Base-by-base conservation (phyloP, 1,140 invertebrate genomes). In the Goniozus legneri region DNA sequence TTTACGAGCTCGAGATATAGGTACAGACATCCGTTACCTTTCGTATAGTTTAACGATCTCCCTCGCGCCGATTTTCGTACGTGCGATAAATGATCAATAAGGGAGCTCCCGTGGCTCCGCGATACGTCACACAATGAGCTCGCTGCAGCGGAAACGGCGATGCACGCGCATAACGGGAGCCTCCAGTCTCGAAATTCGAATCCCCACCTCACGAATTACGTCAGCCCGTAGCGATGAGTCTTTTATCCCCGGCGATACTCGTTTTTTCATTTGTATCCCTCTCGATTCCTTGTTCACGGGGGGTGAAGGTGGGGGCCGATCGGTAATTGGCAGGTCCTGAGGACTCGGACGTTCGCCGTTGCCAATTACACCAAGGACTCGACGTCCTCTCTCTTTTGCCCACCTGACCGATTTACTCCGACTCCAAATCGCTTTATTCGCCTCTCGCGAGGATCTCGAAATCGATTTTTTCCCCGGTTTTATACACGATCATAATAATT, bases 91-190 rank as follows among this genome's bases (percentile, higher is more conserved):
- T 44, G 40, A 52, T 44, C 36, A 52, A 37, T 47, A 36, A 47
- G 50, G 47, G 31, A 34, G 31, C 12, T 12, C 2, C 16, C 39
- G 22, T 19, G 20, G 16, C 20, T 37, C 12, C 49, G 55, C 47
- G 47, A 57, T 47, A 56, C 39, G 33, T 20, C 31, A 18, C 21
- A 57, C 54, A 57, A 57, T 56, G 54, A 43, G 32, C 36, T 31
- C 44, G 41, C 56, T 57, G 49, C 55, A 52, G 35, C 27, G 32
- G 50, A 57, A 52, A 52, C n/a, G n/a, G n/a, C n/a, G n/a, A n/a
- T n/a, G n/a, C n/a, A n/a, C n/a, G n/a, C n/a, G n/a, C n/a, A n/a
- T n/a, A n/a, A n/a, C n/a, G n/a, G n/a, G n/a, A n/a, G n/a, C n/a
- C n/a, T n/a, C n/a, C n/a, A n/a, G n/a, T n/a, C n/a, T n/a, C n/a